Evolutionary conservation across 2,888 invertebrate species (phyloP).

Genomic region (Thymelicus sylvestris): DNA sequence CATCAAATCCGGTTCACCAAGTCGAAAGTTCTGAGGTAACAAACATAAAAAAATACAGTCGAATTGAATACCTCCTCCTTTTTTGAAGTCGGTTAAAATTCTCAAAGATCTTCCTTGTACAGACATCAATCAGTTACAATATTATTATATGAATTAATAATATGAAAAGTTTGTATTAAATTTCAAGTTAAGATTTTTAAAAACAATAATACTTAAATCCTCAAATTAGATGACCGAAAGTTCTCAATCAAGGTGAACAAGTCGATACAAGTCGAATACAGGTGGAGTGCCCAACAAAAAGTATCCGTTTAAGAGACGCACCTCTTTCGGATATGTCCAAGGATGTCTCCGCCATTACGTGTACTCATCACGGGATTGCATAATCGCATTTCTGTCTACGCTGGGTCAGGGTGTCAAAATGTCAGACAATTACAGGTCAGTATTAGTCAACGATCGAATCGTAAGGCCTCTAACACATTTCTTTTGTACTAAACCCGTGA

Average conservation of each 20-base stretch:
- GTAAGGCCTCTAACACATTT: conserved; percentile 13
- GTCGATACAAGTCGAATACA: background rate
- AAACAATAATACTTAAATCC: too few relatives aligned
- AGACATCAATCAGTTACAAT: too few relatives aligned
- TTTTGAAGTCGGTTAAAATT: too few relatives aligned
- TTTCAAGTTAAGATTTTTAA: too few relatives aligned
- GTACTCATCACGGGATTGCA: conserved; percentile 22
- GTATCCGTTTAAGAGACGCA: conserved; percentile 7
- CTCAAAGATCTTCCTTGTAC: too few relatives aligned
- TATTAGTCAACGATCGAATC: conserved; percentile 28
- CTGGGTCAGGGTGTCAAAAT: conserved; percentile 42
- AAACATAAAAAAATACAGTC: too few relatives aligned
- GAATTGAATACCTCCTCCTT: too few relatives aligned
- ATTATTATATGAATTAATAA: too few relatives aligned
- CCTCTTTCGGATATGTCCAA: conserved; percentile 31
- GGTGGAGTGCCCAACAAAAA: conserved; percentile 6
- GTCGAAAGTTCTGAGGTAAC: too few relatives aligned
- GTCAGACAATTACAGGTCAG: conserved; percentile 40
- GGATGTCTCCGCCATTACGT: conserved; percentile 27
- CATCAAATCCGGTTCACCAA: too few relatives aligned
- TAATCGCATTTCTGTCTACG: conserved; percentile 34
- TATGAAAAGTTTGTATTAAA: too few relatives aligned
- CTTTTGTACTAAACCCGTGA: too few relatives aligned
- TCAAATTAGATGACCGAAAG: background rate
- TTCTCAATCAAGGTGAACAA: background rate